phyloP scores from a whole-genome alignment of 2,113 vertebrate genomes.

The Caloenas nicobarica region DNA sequence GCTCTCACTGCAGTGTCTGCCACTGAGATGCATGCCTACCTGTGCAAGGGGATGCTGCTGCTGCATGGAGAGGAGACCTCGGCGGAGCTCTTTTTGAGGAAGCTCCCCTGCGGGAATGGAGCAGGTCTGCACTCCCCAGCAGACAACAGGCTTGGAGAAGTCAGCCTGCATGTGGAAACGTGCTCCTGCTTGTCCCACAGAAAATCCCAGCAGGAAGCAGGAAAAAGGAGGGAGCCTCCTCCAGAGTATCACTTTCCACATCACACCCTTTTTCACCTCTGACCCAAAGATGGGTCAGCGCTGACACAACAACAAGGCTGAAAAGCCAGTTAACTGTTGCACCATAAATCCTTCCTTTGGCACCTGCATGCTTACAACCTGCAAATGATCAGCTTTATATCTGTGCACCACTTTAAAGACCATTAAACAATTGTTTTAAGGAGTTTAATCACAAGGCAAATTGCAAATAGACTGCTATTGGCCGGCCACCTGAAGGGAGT shows the following conservation, averaged over 20 bases:
- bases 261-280: not conserved
- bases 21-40: fast-evolving
- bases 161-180: not conserved
- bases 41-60: not conserved
- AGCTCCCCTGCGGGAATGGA: not conserved
- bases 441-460: not conserved
- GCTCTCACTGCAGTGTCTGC: fast-evolving
- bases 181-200: not conserved
- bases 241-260: not conserved
- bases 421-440: not conserved
- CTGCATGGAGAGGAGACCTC: too few species aligned
- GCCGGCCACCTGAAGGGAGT: not conserved
- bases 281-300: not conserved
- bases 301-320: not conserved
- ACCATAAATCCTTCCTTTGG: not conserved
- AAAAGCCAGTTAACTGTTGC: not conserved
- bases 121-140: not conserved
- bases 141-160: fast-evolving
- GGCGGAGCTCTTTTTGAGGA: not conserved
- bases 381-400: not conserved
- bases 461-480: not conserved
- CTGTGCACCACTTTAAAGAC: not conserved
- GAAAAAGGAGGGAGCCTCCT: not conserved
- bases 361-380: not conserved
- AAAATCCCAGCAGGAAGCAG: not conserved